Conservation (phyloP, 2,113 vertebrate species). For the Aspidoscelis tigris region DNA sequence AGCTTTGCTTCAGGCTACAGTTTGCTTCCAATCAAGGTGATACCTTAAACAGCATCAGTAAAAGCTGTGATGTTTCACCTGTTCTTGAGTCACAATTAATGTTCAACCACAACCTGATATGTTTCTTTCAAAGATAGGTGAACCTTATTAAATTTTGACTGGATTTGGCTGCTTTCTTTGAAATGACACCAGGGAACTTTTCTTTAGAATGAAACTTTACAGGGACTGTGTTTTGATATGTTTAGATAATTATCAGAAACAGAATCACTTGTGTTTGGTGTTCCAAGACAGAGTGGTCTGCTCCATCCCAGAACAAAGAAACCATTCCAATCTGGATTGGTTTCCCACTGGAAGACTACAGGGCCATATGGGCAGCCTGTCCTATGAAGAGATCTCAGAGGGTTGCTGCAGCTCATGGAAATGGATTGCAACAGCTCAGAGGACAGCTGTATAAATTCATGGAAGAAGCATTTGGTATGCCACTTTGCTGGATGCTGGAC, state of each 20-base stretch:
- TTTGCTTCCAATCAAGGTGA: constrained; percentile 20
- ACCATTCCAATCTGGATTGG: too few species aligned
- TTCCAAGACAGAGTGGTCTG: too few species aligned
- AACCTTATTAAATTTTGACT: constrained; percentile 7
- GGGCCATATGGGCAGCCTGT: too few species aligned
- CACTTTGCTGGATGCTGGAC: too few species aligned
- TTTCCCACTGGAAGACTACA: too few species aligned
- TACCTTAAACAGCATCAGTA: constrained; percentile 26
- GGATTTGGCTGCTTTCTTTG: neutral
- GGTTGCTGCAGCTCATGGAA: too few species aligned
- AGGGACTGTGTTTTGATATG: neutral
- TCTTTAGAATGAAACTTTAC: constrained; percentile 31
- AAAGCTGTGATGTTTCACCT: constrained; percentile 16
- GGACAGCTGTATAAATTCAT: too few species aligned
- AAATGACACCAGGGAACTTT: neutral
- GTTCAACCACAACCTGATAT: neutral
- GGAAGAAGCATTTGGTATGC: too few species aligned
- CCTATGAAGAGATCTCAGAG: too few species aligned
- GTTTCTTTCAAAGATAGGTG: constrained; percentile 15
- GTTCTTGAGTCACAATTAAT: constrained; percentile 21
- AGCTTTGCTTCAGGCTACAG: neutral
- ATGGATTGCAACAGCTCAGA: too few species aligned
- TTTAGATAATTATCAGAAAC: neutral
- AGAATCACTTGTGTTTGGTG: too few species aligned
- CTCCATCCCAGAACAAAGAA: too few species aligned